phyloP scores from a whole-genome alignment of 1,140 invertebrate species.

The Drosophila seguyi region DNA sequence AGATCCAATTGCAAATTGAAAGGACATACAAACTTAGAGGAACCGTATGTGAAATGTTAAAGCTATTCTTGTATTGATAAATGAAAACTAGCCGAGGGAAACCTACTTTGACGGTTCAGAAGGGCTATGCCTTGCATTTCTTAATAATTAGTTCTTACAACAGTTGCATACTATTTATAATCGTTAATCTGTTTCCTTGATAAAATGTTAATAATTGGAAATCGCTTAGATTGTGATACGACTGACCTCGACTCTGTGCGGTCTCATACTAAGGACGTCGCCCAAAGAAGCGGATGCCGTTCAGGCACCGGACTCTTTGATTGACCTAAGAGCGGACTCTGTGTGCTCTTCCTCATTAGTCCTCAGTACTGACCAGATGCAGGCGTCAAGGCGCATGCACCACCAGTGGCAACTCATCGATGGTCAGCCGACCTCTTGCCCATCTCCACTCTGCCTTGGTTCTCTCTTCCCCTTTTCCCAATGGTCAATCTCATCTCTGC shows the following conservation, averaged over 20 bases:
- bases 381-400: conserved; percentile 5
- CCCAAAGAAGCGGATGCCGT: too few relatives aligned
- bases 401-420: background rate
- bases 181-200: too few relatives aligned
- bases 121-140: too few relatives aligned
- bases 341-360: background rate
- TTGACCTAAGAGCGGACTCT: background rate
- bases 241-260: background rate
- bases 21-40: too few relatives aligned
- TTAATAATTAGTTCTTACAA: too few relatives aligned
- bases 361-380: background rate
- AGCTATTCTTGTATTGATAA: too few relatives aligned
- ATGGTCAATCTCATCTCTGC: background rate
- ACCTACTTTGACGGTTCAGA: too few relatives aligned
- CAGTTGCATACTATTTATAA: too few relatives aligned
- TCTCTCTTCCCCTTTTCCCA: background rate
- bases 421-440: background rate
- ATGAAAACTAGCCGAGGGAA: too few relatives aligned
- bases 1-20: too few relatives aligned
- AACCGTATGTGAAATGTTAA: too few relatives aligned
- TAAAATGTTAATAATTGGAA: background rate
- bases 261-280: conserved; percentile 1
- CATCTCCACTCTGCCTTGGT: background rate
- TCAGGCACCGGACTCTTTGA: background rate
- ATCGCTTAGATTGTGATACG: background rate